phyloP scores from a whole-genome alignment of 2,797 vertebrate species.

The Otolemur crassicaudatus region DNA sequence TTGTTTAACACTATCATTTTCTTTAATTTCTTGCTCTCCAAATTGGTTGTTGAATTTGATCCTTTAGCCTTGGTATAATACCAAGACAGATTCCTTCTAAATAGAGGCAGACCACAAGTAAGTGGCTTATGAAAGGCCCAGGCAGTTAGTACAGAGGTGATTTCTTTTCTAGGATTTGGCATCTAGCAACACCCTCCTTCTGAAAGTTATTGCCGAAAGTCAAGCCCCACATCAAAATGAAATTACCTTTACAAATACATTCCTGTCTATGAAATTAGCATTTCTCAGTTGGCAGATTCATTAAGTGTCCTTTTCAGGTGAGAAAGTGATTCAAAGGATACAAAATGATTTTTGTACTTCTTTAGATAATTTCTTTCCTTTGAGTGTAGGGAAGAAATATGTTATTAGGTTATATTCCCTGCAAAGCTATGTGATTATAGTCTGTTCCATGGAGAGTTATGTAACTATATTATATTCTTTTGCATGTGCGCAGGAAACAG shows the following conservation, averaged over 20 bases:
- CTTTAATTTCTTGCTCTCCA: neutral
- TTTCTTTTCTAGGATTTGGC: neutral
- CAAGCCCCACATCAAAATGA: neutral
- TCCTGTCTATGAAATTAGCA: neutral
- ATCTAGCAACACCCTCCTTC: neutral
- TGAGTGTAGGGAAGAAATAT: neutral
- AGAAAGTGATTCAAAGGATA: neutral
- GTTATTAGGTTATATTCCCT: neutral
- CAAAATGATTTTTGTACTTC: neutral
- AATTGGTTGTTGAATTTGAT: neutral
- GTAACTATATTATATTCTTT: neutral
- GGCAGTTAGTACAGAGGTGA: neutral
- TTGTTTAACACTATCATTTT: constrained; percentile 1
- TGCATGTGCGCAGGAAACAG: neutral
- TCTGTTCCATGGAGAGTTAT: neutral
- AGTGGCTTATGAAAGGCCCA: neutral
- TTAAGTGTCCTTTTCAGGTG: neutral
- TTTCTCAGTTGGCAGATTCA: neutral
- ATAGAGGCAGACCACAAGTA: neutral
- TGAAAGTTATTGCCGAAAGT: neutral
- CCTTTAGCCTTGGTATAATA: neutral
- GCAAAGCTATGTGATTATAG: neutral
- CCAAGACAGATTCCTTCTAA: constrained; percentile 28
- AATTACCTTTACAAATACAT: neutral
- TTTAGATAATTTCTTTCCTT: neutral